phyloP scores from a whole-genome alignment of 1,140 invertebrate genomes.

The Cyclargus thomasi region DNA sequence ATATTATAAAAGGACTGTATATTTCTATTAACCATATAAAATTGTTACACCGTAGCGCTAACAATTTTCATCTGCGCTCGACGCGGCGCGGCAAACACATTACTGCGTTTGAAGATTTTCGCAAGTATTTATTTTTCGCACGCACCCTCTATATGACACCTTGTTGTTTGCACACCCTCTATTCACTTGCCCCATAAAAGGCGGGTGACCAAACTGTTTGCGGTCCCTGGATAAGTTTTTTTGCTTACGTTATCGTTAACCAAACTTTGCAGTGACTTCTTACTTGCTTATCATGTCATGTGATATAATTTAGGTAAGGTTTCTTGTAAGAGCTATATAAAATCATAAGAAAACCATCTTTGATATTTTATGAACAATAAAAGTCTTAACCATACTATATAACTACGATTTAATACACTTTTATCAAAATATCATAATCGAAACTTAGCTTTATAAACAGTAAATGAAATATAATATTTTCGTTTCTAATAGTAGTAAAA shows the following conservation, averaged over 20 bases:
- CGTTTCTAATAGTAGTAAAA: too few relatives aligned
- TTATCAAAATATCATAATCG: too few relatives aligned
- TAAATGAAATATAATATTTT: too few relatives aligned
- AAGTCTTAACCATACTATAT: too few relatives aligned
- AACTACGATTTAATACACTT: too few relatives aligned
- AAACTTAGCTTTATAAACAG: too few relatives aligned
- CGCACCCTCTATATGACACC: conserved; percentile 13
- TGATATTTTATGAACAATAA: too few relatives aligned
- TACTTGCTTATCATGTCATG: too few relatives aligned
- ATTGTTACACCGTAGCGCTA: background rate
- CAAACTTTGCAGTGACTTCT: background rate
- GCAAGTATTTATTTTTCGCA: conserved; percentile 14
- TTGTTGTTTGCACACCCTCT: conserved; percentile 14
- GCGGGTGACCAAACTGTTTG: conserved; percentile 2
- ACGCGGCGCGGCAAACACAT: conserved; percentile 6
- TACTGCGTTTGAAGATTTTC: conserved; percentile 11
- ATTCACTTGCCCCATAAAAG: background rate
- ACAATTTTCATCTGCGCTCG: conserved; percentile 1
- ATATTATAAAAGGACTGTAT: background rate
- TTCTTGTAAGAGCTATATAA: too few relatives aligned
- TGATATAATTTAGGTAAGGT: too few relatives aligned
- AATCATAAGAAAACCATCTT: too few relatives aligned
- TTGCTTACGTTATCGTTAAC: background rate
- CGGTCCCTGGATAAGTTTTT: background rate
- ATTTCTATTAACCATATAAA: background rate